Percentiles rank a stretch among this genome's conserved stretches.
Conservation (phyloP, 2,888 invertebrate species). For the Volucella inanis region DNA sequence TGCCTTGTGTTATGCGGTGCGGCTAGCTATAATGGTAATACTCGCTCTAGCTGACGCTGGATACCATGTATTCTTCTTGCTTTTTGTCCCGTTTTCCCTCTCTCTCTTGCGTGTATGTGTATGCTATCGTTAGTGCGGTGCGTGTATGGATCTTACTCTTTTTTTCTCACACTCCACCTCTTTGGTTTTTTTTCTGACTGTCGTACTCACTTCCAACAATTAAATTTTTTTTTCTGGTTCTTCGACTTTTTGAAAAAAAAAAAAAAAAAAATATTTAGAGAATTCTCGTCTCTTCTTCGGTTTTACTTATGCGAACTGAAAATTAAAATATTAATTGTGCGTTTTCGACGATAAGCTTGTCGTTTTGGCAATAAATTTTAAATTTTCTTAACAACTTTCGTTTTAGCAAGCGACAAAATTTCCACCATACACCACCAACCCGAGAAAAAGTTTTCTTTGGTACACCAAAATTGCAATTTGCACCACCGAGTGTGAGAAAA, state of each 20-base stretch:
- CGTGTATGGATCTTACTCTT: conserved; percentile 52
- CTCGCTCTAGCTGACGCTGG: conserved; percentile 44
- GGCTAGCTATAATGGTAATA: conserved; percentile 18
- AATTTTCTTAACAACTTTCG: conserved; percentile 74
- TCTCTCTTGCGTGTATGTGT: conserved; percentile 56
- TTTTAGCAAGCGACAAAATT: conserved; percentile 74
- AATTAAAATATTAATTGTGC: conserved; percentile 41
- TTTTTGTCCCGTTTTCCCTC: conserved; percentile 46
- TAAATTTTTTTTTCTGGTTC: conserved; percentile 56
- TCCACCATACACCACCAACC: conserved; percentile 72
- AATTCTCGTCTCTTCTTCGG: conserved; percentile 39
- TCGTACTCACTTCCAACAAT: conserved; percentile 71
- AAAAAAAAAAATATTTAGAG: conserved; percentile 13
- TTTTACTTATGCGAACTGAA: conserved; percentile 52
- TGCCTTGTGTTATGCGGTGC: no score
- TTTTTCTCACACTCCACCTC: conserved; percentile 70
- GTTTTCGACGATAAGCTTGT: conserved; percentile 48
- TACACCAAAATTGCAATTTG: conserved; percentile 83
- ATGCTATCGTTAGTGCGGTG: conserved; percentile 53
- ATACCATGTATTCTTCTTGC: conserved; percentile 30
- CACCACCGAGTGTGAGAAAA: conserved; percentile 79
- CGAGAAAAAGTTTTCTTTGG: conserved; percentile 78
- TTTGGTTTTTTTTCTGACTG: conserved; percentile 60
- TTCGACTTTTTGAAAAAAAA: conserved; percentile 56
- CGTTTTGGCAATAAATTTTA: conserved; percentile 28